Conservation (phyloP, 2,113 vertebrate species). For the Lutjanus erythropterus region DNA sequence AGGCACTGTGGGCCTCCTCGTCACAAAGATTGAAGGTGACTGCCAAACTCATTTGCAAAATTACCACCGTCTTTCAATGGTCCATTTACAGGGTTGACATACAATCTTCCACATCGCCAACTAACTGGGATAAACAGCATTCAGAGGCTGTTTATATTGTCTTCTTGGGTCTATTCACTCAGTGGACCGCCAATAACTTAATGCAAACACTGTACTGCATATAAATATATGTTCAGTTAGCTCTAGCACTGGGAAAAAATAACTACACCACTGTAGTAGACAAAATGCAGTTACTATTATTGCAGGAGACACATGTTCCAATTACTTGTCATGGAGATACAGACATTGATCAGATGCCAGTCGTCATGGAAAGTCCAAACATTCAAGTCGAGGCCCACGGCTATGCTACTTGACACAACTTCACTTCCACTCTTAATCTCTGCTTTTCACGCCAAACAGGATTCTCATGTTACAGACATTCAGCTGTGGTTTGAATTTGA, state of each 20-base stretch:
- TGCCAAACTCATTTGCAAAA: slow-evolving; percentile 59
- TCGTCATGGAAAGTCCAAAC: slow-evolving; percentile 38
- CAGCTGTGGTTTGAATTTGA: slow-evolving; percentile 19
- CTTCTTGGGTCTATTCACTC: neutral
- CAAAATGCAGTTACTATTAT: slow-evolving; percentile 4
- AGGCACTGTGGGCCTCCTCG: slow-evolving; percentile 35
- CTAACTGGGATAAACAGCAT: slow-evolving; percentile 1
- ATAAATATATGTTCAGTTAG: neutral
- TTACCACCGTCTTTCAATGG: slow-evolving; percentile 42
- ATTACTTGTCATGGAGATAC: slow-evolving; percentile 11
- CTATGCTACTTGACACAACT: slow-evolving; percentile 17
- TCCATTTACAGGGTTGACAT: slow-evolving; percentile 20
- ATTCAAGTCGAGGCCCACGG: slow-evolving; percentile 6
- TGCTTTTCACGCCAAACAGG: slow-evolving; percentile 50
- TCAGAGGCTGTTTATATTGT: neutral
- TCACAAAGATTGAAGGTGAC: slow-evolving; percentile 37
- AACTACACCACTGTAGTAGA: slow-evolving; percentile 1
- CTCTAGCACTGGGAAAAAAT: slow-evolving; percentile 9
- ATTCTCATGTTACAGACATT: slow-evolving; percentile 43
- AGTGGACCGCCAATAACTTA: neutral
- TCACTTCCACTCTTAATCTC: slow-evolving; percentile 13
- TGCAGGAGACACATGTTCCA: neutral
- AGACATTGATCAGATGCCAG: slow-evolving; percentile 29
- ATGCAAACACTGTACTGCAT: neutral
- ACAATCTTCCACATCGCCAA: slow-evolving; percentile 18